Conservation (phyloP, 2,888 invertebrate genomes). For the Agonopterix subpropinquella region DNA sequence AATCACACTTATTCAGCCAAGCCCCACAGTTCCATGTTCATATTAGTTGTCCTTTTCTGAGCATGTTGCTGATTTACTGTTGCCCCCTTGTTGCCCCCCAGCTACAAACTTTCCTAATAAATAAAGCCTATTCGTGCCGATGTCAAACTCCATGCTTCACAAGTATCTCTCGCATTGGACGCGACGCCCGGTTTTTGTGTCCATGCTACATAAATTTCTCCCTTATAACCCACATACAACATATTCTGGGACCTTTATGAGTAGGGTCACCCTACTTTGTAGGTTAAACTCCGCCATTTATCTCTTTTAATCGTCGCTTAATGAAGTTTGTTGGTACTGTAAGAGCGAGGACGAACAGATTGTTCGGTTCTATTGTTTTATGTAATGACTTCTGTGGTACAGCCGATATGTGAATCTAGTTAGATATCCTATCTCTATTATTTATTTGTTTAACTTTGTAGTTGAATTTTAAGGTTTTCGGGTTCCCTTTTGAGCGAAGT, state of each 20-base stretch:
- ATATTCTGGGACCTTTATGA: constrained; percentile 62
- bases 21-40: constrained; percentile 19
- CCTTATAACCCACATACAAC: constrained; percentile 46
- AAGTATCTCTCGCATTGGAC: constrained; percentile 56
- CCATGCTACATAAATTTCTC: constrained; percentile 58
- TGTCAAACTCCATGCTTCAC: constrained; percentile 61
- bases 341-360: constrained; percentile 24
- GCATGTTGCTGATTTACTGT: constrained; percentile 65
- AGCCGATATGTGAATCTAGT: constrained; percentile 2
- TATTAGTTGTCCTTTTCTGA: constrained; percentile 41
- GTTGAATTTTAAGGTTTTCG: too few species aligned
- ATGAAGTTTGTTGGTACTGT: constrained; percentile 44
- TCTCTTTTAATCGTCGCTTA: constrained; percentile 59
- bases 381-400: constrained; percentile 6
- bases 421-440: background rate
- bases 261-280: constrained; percentile 51
- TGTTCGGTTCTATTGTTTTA: constrained; percentile 16
- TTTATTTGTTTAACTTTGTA: background rate
- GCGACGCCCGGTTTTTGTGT: constrained; percentile 51
- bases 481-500: too few species aligned
- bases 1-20: constrained; percentile 8
- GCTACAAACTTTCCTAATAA: constrained; percentile 68
- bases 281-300: constrained; percentile 56
- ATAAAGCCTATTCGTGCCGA: constrained; percentile 66
- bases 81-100: constrained; percentile 26